A percentile compares a stretch with the other conserved stretches of the same genome.
These are phyloP conservation scores for Sphyrna mokarran DNA, from an alignment of 2,113 vertebrate genomes.

Conservation along the genomic window DNA sequence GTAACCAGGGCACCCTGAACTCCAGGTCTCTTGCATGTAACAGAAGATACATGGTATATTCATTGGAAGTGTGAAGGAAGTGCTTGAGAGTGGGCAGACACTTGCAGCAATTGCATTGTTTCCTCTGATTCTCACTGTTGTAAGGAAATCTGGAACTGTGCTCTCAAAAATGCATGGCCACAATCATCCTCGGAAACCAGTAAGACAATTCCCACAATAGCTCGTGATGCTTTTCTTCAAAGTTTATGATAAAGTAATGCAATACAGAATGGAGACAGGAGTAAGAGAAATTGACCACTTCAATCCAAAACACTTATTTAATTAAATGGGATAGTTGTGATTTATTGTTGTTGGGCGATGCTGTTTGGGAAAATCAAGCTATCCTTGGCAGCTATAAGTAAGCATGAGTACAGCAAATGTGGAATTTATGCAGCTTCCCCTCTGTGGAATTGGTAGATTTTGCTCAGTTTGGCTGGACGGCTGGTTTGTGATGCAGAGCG, in stretches of 20 bases:
- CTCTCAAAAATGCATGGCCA: neutral
- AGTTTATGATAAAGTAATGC: neutral
- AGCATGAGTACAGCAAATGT: neutral
- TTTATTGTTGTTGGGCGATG: neutral
- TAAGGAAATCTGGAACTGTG: neutral
- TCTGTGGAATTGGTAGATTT: neutral
- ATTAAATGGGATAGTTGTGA: neutral
- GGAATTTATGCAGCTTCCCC: neutral
- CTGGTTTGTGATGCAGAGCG: too few species aligned
- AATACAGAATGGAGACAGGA: neutral
- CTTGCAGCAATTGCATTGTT: neutral
- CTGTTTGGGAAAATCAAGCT: neutral
- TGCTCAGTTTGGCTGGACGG: too few species aligned
- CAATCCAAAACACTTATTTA: neutral
- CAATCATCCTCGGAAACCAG: neutral
- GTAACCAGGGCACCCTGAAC: neutral
- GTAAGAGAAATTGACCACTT: neutral
- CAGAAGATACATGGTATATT: neutral
- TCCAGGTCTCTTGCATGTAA: neutral
- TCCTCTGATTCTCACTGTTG: neutral
- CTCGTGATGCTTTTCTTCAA: neutral
- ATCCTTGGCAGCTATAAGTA: neutral
- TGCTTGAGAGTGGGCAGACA: neutral
- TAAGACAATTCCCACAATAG: neutral
- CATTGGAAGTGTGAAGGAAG: neutral